phyloP scores from a whole-genome alignment of 2,888 invertebrate genomes.

The Pristionchus mayeri region DNA sequence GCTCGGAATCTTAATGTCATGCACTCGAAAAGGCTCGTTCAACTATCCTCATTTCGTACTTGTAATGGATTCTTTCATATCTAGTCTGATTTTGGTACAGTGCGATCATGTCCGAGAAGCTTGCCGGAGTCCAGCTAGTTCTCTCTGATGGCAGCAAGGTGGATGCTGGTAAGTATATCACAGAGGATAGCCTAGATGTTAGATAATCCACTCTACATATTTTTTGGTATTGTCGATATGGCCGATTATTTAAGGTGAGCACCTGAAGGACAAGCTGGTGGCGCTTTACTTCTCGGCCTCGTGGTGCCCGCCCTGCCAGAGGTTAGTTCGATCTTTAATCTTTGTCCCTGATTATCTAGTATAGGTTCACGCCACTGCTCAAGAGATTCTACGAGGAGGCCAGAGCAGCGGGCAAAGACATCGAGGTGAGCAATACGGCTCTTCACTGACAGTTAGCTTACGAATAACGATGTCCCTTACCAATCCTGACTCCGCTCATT shows the following conservation, averaged over 20 bases:
- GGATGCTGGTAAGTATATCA: constrained; percentile 48
- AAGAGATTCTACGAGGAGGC: constrained; percentile 73
- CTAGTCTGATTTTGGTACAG: too few relatives aligned
- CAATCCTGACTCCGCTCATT: too few relatives aligned
- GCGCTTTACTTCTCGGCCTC: constrained; percentile 80
- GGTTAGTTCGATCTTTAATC: too few relatives aligned
- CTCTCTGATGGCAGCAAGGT: constrained; percentile 47
- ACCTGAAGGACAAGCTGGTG: constrained; percentile 75
- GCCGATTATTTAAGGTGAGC: constrained; percentile 55
- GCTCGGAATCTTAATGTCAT: not conserved
- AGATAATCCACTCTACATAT: not conserved
- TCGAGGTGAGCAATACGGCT: constrained; percentile 71
- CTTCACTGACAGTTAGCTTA: too few relatives aligned
- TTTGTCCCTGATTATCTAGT: too few relatives aligned
- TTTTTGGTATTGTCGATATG: not conserved
- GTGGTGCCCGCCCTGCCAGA: constrained; percentile 78
- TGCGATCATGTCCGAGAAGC: constrained; percentile 44
- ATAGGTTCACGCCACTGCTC: constrained; percentile 74
- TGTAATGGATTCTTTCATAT: not conserved
- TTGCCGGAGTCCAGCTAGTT: constrained; percentile 38
- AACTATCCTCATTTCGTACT: not conserved
- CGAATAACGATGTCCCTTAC: too few relatives aligned
- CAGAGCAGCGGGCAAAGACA: constrained; percentile 67
- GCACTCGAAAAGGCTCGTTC: constrained; percentile 10
- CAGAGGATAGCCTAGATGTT: too few relatives aligned